These are phyloP conservation scores for Coenonympha arcania DNA, from an alignment of 2,888 invertebrate genomes.

Conservation along the genomic window DNA sequence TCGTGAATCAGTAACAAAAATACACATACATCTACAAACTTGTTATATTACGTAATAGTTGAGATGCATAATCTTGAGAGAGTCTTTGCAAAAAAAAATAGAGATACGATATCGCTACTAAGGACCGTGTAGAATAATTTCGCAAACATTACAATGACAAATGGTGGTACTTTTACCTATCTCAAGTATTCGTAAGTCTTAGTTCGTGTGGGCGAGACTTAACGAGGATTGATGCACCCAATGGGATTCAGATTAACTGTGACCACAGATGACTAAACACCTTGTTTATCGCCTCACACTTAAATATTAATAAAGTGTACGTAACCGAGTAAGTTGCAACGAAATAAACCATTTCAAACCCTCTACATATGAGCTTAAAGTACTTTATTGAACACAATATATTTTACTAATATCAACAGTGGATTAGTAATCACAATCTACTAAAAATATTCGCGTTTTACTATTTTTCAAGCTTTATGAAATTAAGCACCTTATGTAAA, in stretches of 20 bases:
- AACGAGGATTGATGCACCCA: constrained; percentile 34
- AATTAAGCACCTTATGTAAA: no score
- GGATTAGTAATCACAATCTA: constrained; percentile 18
- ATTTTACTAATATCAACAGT: not conserved
- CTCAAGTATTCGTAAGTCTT: constrained; percentile 16
- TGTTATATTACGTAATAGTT: no score
- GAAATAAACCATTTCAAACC: not conserved
- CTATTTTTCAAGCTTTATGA: not conserved
- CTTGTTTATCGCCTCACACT: constrained; percentile 28
- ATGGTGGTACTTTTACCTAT: constrained; percentile 15
- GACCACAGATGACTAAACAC: constrained; percentile 47
- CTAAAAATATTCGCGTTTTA: constrained; percentile 6
- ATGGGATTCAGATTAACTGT: constrained; percentile 46
- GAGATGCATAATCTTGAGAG: no score
- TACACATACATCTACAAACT: no score
- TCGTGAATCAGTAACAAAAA: no score
- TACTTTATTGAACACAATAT: not conserved
- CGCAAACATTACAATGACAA: constrained; percentile 23
- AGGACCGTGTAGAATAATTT: constrained; percentile 20
- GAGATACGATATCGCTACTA: constrained; percentile 3
- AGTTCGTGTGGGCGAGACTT: constrained; percentile 31
- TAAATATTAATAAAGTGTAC: constrained; percentile 26
- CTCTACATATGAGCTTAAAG: not conserved
- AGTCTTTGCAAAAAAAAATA: no score
- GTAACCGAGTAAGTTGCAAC: constrained; percentile 13